Evolutionary conservation across 2,797 vertebrate species (phyloP).

Genomic region (Pseudocheirus occidentalis): DNA sequence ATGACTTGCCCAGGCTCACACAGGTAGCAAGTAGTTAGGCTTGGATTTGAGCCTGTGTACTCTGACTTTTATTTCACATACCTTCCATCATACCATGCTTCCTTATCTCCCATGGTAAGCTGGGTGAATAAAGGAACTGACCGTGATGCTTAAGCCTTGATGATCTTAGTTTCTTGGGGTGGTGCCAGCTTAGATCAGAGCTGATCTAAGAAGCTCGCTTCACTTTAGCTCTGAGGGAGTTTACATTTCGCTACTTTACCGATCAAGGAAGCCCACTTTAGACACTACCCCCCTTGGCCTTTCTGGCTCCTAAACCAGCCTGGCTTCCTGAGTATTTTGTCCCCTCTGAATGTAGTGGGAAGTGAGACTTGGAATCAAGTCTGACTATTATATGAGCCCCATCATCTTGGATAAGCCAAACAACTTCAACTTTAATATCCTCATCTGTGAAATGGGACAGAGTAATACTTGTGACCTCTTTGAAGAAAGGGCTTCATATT

Average conservation of each 20-base stretch:
- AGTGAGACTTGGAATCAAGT: neutral
- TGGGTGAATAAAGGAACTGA: neutral
- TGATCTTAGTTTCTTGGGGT: neutral
- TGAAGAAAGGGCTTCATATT: neutral
- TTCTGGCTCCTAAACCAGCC: neutral
- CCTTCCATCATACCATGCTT: neutral
- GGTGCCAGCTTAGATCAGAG: neutral
- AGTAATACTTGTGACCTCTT: accelerated
- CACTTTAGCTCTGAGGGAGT: neutral
- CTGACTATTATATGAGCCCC: neutral
- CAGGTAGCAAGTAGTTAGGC: neutral
- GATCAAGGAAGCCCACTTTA: neutral
- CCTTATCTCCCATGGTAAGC: neutral
- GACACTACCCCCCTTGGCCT: neutral
- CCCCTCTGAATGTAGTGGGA: neutral
- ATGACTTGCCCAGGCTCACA: neutral
- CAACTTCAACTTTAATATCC: neutral
- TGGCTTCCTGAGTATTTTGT: neutral
- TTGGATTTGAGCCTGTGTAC: neutral
- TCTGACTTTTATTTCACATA: neutral
- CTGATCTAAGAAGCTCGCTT: neutral
- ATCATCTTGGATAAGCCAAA: neutral
- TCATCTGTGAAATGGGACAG: neutral
- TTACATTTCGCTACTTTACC: neutral
- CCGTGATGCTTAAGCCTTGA: neutral